Conservation (phyloP, 2,888 invertebrate genomes). For the Drosophila falleni region DNA sequence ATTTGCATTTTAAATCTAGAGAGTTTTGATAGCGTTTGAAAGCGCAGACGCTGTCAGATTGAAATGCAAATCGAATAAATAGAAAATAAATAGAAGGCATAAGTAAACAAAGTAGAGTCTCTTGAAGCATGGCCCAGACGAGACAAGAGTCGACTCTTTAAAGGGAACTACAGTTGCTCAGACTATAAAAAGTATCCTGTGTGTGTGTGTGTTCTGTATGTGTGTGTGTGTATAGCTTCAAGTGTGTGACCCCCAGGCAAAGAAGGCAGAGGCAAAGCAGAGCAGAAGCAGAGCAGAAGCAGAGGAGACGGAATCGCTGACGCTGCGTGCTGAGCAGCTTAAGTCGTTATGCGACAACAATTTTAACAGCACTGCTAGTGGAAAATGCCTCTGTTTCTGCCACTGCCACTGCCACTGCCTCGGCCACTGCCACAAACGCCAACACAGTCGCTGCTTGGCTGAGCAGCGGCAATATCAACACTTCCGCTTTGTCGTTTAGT, state of each 20-base stretch:
- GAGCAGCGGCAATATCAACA: constrained; percentile 72
- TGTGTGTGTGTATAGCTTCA: constrained; percentile 44
- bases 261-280: background rate
- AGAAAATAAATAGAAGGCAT: constrained; percentile 76
- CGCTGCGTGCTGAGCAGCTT: constrained; percentile 75
- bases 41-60: constrained; percentile 61
- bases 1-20: constrained; percentile 67
- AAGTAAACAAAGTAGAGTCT: constrained; percentile 60
- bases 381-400: background rate
- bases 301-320: constrained; percentile 61
- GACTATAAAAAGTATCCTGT: constrained; percentile 19
- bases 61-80: constrained; percentile 81
- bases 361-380: constrained; percentile 33
- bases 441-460: constrained; percentile 16
- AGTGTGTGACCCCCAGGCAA: constrained; percentile 52
- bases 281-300: background rate
- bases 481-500: constrained; percentile 62
- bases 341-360: constrained; percentile 74
- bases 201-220: constrained; percentile 37
- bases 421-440: constrained; percentile 16
- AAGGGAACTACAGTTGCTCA: constrained; percentile 39
- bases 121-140: constrained; percentile 14
- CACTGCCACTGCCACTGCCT: constrained; percentile 19
- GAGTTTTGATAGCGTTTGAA: constrained; percentile 47
- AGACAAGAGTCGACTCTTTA: constrained; percentile 56